Evolutionary conservation across 2,888 invertebrate species (phyloP).

Genomic region (Achlya flavicornis): DNA sequence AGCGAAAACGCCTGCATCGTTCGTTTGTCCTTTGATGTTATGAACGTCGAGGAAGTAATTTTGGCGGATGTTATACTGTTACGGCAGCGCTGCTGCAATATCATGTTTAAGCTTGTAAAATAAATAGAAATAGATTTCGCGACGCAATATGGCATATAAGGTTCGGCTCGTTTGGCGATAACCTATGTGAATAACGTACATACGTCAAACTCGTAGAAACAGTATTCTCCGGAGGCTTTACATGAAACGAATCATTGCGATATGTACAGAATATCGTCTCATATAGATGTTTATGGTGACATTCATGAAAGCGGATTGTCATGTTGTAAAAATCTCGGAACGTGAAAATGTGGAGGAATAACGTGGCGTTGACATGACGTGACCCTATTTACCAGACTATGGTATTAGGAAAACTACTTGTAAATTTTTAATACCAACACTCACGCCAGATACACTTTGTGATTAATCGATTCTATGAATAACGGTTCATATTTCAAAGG

Average conservation of each 20-base stretch:
- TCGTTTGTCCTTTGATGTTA: slow-evolving; percentile 48
- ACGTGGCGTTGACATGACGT: slow-evolving; percentile 19
- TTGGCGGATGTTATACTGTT: slow-evolving; percentile 42
- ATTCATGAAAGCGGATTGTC: slow-evolving; percentile 14
- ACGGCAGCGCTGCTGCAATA: slow-evolving; percentile 38
- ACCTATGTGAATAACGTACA: neutral
- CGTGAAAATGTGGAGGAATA: slow-evolving; percentile 15
- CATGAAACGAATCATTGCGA: neutral
- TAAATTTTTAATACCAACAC: neutral
- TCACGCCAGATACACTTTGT: neutral
- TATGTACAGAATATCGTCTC: neutral
- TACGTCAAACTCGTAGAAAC: slow-evolving; percentile 1
- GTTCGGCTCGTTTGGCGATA: neutral
- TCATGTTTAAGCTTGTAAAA: slow-evolving; percentile 5
- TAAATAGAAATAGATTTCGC: slow-evolving; percentile 8
- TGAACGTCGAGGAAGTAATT: slow-evolving; percentile 48
- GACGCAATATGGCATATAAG: neutral
- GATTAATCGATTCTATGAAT: slow-evolving; percentile 6
- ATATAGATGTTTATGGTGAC: neutral
- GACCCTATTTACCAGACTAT: slow-evolving; percentile 1
- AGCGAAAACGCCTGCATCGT: slow-evolving; percentile 47
- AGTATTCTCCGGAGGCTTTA: neutral
- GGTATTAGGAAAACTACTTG: slow-evolving; percentile 9
- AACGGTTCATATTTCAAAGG: slow-evolving; percentile 1
- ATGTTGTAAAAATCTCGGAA: slow-evolving; percentile 22